Base-by-base conservation (phyloP, 2,113 vertebrate genomes). In the Prolemur simus region DNA sequence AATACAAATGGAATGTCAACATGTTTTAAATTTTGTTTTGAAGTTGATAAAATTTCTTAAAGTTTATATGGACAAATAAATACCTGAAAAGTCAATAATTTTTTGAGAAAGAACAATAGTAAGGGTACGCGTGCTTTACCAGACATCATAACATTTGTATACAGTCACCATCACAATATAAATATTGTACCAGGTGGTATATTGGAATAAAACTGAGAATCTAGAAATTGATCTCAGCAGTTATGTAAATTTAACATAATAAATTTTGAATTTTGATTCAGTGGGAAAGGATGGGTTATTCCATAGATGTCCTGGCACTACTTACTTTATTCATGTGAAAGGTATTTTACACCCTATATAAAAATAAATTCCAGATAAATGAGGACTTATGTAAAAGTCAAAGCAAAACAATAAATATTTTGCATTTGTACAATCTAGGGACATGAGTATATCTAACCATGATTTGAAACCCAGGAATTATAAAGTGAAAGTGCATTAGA, bases 331-430 rank as follows among this genome's bases (percentile, higher is more conserved):
- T 23, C 47, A 42, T 49, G n/a, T 58, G 34, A 82, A 86, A 83
- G 87, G 73, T 89, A 77, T 54, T 21, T 83, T 88, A 76, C 6
- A 71, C 4, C 25, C 9, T 58, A 64, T 87, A 60, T 13, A 49
- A 95, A 89, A 95, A 82, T 89, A 49, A 95, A 92, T 89, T 80
- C 6, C 49, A 87, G 29, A 89, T 58, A 3, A 8, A 21, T 34
- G 3, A 93, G 39, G 17, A 63, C 47, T 92, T 89, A 37, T 58
- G 4, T 76, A 60, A 84, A 93, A 81, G 32, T 52, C 45, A 60
- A 91, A 89, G n/a, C 27, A 63, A 80, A 90, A n/a, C 8, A 86
- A 37, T 63, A 68, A 39, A 63, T 68, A 21, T 66, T 83, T 89
- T 74, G 2, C 27, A 80, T 82, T 68, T 95, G 4, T 68, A 29